phyloP scores from a whole-genome alignment of 2,797 vertebrate species.

The Peromyscus eremicus region DNA sequence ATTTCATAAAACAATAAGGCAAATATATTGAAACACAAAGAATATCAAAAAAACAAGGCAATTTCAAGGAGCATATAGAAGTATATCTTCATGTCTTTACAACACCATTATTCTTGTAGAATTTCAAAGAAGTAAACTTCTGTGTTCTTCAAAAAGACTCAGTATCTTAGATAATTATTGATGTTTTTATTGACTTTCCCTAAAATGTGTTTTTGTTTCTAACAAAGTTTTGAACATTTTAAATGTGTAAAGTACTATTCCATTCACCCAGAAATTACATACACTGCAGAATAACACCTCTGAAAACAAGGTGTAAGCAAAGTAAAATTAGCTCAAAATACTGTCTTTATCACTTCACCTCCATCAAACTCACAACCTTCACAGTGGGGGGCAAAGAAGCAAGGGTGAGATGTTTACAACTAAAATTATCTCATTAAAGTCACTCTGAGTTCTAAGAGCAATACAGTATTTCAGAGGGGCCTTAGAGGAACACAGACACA shows the following conservation, averaged over 20 bases:
- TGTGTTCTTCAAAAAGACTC: background rate
- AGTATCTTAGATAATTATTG: background rate
- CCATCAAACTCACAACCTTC: conserved; percentile 23
- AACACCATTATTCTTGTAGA: background rate
- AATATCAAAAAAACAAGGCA: background rate
- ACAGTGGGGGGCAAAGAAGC: background rate
- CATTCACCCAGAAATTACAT: background rate
- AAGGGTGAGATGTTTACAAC: conserved; percentile 25
- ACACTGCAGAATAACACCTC: background rate
- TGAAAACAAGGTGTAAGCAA: background rate
- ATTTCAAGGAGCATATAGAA: background rate
- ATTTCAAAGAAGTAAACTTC: background rate
- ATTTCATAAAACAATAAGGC: background rate
- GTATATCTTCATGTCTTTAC: background rate
- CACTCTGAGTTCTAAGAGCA: conserved; percentile 49
- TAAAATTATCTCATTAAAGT: conserved; percentile 49
- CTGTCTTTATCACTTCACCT: background rate
- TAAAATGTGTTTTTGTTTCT: background rate
- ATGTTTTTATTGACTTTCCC: background rate
- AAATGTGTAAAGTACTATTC: background rate
- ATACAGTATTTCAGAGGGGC: background rate
- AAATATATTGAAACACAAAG: background rate
- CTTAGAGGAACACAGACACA: conserved; percentile 20
- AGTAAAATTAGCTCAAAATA: background rate
- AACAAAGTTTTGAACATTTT: background rate